These are phyloP conservation scores for Platyscapa corneri DNA, from an alignment of 1,140 invertebrate genomes.

Conservation along the genomic window DNA sequence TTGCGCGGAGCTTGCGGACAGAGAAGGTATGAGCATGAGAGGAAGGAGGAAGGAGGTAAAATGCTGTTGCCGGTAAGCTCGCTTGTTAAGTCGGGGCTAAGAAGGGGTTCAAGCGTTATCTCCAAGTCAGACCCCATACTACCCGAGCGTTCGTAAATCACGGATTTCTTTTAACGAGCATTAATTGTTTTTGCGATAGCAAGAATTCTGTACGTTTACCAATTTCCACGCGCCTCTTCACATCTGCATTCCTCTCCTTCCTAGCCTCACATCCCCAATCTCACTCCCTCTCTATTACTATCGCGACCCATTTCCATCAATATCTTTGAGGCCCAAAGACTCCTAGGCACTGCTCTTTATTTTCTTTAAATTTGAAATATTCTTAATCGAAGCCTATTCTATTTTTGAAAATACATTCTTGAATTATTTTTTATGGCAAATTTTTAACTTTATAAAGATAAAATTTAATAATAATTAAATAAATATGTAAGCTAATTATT, in stretches of 20 bases:
- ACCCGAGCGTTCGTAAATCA: constrained; percentile 66
- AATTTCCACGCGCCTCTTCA: constrained; percentile 36
- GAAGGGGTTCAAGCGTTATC: constrained; percentile 68
- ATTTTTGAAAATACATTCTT: no score
- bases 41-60: constrained; percentile 53
- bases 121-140: constrained; percentile 58
- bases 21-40: background rate
- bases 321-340: background rate
- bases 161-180: constrained; percentile 74
- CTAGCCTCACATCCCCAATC: background rate
- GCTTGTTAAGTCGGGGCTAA: constrained; percentile 65
- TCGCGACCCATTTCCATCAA: background rate
- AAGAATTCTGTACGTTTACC: constrained; percentile 63
- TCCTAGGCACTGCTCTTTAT: background rate
- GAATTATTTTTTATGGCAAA: no score
- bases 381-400: background rate
- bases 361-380: constrained; percentile 16
- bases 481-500: no score
- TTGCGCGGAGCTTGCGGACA: background rate
- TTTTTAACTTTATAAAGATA: no score
- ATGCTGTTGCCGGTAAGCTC: constrained; percentile 58
- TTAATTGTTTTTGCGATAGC: constrained; percentile 75
- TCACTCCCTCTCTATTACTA: background rate
- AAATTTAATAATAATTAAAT: no score
- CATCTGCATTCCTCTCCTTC: background rate